Evolutionary conservation across 2,113 vertebrate species (phyloP).

Genomic region (Nanger granti): DNA sequence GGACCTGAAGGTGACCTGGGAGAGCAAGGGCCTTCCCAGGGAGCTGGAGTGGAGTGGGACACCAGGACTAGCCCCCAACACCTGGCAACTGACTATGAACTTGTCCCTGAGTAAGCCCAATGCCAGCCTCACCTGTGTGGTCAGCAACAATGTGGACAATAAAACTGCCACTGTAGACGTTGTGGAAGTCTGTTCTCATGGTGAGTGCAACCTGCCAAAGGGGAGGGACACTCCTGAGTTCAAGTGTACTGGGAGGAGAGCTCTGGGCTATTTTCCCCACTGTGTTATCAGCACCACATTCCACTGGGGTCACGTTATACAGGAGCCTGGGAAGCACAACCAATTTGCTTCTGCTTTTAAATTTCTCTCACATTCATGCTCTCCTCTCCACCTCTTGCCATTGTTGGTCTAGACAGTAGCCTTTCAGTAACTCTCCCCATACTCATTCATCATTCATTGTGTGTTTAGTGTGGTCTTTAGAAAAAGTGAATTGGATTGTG

Average conservation of each 20-base stretch:
- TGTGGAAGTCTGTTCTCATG: not conserved
- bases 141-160: conserved; percentile 33
- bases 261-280: not conserved
- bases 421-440: fast-evolving
- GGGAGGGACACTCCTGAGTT: not conserved
- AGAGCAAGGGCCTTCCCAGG: not conserved
- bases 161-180: not conserved
- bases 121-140: conserved; percentile 34
- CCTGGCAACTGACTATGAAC: not conserved
- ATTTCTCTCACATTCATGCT: not conserved
- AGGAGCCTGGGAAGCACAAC: no score
- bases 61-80: not conserved
- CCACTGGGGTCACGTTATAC: fast-evolving
- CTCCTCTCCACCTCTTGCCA: not conserved
- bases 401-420: not conserved
- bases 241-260: fast-evolving
- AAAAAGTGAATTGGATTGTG: not conserved
- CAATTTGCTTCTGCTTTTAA: fast-evolving
- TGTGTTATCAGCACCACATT: not conserved
- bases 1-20: conserved; percentile 47
- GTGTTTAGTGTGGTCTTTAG: not conserved
- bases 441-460: not conserved
- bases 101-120: not conserved
- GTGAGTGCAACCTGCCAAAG: not conserved
- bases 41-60: fast-evolving